Conservation (phyloP, 2,888 invertebrate genomes). For the Incurvaria masculella region DNA sequence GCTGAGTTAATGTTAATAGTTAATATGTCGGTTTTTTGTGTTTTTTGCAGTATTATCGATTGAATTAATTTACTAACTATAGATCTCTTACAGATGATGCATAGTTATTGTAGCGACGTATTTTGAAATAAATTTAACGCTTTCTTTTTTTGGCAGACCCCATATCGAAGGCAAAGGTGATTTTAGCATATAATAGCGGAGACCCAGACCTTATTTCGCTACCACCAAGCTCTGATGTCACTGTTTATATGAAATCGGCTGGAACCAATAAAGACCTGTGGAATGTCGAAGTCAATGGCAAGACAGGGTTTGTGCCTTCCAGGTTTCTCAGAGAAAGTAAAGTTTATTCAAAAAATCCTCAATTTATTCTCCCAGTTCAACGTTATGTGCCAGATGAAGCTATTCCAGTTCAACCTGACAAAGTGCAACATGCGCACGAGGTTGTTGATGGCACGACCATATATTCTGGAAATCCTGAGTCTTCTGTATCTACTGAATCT, state of each 20-base stretch:
- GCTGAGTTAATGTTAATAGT: too few species aligned
- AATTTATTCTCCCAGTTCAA: conserved; percentile 29
- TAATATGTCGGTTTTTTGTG: too few species aligned
- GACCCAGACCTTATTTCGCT: conserved; percentile 61
- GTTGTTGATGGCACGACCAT: conserved; percentile 69
- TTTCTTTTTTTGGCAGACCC: conserved; percentile 60
- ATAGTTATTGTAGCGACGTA: too few species aligned
- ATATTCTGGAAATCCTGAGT: too few species aligned
- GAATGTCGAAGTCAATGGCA: conserved; percentile 67
- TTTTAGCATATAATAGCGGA: conserved; percentile 52
- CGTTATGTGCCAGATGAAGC: conserved; percentile 12
- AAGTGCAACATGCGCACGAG: conserved; percentile 41
- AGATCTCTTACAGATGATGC: too few species aligned
- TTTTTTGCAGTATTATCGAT: too few species aligned
- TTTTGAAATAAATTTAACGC: conserved; percentile 19
- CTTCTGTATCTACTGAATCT: too few species aligned
- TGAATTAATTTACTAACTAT: too few species aligned
- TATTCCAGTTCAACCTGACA: conserved; percentile 32
- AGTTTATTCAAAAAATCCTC: conserved; percentile 38
- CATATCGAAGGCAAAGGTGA: conserved; percentile 61
- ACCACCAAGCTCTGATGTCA: conserved; percentile 51
- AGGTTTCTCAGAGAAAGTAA: conserved; percentile 59
- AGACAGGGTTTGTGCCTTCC: conserved; percentile 64
- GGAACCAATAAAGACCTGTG: conserved; percentile 59
- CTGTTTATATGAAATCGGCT: conserved; percentile 68